Evolutionary conservation across 2,888 invertebrate genomes (phyloP).

Genomic region (Aphodius sticticus): DNA sequence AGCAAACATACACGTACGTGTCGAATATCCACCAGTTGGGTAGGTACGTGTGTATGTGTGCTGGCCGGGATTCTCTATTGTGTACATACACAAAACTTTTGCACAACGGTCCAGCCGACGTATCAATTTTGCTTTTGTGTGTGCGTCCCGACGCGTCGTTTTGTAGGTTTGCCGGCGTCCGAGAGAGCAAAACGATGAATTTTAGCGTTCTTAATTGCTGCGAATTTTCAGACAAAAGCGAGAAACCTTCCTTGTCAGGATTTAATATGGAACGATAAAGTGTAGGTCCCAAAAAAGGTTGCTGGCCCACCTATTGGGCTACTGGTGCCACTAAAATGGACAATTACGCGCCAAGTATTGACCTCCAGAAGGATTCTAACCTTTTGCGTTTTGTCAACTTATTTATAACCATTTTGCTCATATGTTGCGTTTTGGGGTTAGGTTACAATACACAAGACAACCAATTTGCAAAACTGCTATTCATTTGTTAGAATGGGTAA

Average conservation of each 20-base stretch:
- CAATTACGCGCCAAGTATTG: no score
- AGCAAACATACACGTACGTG: background rate
- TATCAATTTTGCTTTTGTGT: background rate
- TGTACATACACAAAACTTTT: background rate
- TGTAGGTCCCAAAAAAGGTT: background rate
- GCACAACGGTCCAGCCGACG: background rate
- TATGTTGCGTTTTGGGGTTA: no score
- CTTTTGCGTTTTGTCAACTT: no score
- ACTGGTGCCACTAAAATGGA: no score
- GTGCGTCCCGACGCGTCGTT: conserved; percentile 7
- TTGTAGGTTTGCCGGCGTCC: conserved; percentile 6
- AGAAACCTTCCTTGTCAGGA: background rate
- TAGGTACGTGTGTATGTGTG: background rate
- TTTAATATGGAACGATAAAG: background rate
- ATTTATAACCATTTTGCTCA: no score
- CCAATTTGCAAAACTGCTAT: no score
- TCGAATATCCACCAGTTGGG: background rate
- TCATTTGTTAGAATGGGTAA: no score
- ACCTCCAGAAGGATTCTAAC: no score
- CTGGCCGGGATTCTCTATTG: background rate
- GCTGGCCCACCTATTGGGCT: no score
- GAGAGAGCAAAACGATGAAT: background rate
- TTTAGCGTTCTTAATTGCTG: background rate
- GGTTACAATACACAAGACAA: no score
- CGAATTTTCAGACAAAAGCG: background rate